Evolutionary conservation across 2,113 vertebrate species (phyloP).

Genomic region (Merops nubicus): DNA sequence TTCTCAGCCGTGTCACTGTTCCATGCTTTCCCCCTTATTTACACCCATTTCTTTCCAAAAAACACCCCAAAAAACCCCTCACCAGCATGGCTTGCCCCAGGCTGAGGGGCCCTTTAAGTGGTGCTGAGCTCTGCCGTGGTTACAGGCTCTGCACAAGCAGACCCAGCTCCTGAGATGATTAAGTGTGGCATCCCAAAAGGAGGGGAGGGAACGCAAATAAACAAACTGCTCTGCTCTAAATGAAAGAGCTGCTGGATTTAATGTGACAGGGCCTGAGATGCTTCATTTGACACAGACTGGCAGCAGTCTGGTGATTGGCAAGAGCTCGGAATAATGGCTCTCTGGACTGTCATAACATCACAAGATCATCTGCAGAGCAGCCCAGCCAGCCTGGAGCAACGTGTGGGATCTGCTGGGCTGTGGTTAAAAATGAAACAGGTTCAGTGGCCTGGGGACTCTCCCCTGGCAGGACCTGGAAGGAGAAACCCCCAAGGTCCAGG

Average conservation of each 20-base stretch:
- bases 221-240: slow-evolving; percentile 49
- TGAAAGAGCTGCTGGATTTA: slow-evolving; percentile 67
- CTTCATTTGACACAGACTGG: slow-evolving; percentile 74
- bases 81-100: rapidly evolving
- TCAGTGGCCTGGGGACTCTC: background rate
- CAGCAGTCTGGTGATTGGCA: slow-evolving; percentile 73
- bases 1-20: background rate
- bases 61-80: background rate
- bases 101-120: background rate
- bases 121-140: background rate
- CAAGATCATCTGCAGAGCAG: slow-evolving; percentile 60
- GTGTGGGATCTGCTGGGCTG: slow-evolving; percentile 7
- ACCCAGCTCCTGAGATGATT: background rate
- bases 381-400: background rate
- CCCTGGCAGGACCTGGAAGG: background rate
- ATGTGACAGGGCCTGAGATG: slow-evolving; percentile 68
- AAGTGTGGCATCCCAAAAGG: slow-evolving; percentile 33
- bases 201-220: slow-evolving; percentile 37
- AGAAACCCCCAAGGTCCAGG: background rate
- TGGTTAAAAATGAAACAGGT: background rate
- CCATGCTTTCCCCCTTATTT: background rate
- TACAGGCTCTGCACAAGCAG: background rate
- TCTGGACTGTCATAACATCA: slow-evolving; percentile 50
- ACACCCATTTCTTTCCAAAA: background rate
- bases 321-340: slow-evolving; percentile 9